A percentile compares a stretch with the other conserved stretches of the same genome.
phyloP scores from a whole-genome alignment of 2,113 vertebrate genomes.

The Heterotis niloticus region DNA sequence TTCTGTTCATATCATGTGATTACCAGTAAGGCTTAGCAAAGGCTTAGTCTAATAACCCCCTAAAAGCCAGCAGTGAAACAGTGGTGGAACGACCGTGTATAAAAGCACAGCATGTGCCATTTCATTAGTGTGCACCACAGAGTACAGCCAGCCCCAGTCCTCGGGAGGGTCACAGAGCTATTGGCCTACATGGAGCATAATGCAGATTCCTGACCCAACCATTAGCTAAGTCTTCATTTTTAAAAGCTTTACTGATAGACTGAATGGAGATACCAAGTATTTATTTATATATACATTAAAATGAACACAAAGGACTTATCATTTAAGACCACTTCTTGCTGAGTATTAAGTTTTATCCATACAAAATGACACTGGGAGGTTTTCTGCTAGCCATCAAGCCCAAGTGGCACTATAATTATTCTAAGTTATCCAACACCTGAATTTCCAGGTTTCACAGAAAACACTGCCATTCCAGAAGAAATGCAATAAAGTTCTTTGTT shows the following conservation, averaged over 20 bases:
- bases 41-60: constrained; percentile 26
- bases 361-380: no score
- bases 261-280: constrained; percentile 12
- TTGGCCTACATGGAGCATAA: constrained; percentile 42
- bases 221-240: constrained; percentile 20
- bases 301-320: not conserved
- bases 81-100: constrained; percentile 46
- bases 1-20: constrained; percentile 4
- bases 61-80: not conserved
- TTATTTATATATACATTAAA: not conserved
- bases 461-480: no score
- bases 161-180: constrained; percentile 30
- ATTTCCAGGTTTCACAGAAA: no score
- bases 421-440: no score
- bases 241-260: constrained; percentile 29
- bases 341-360: not conserved
- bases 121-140: constrained; percentile 35
- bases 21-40: not conserved
- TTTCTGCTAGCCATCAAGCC: no score
- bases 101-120: constrained; percentile 24
- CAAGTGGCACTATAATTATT: no score
- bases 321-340: not conserved
- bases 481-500: no score
- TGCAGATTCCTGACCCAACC: constrained; percentile 25
- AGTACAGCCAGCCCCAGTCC: constrained; percentile 24